These are phyloP conservation scores for Antheraea assamensis DNA, from an alignment of 2,888 invertebrate species.

Conservation along the genomic window DNA sequence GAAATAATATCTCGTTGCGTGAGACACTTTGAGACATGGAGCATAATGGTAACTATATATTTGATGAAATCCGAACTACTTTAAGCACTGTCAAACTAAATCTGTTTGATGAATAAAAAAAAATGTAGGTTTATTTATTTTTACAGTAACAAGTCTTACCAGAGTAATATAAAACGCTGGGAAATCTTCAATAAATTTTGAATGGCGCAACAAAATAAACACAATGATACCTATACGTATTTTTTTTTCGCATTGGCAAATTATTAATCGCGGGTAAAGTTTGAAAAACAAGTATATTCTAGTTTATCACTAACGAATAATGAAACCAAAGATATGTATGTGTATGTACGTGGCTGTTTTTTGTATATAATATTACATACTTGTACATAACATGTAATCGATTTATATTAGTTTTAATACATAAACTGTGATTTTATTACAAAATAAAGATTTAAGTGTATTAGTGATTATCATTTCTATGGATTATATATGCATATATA, in stretches of 20 bases:
- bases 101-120: too few species aligned
- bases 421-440: not conserved
- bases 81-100: too few species aligned
- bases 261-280: not conserved
- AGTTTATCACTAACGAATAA: not conserved
- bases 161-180: too few species aligned
- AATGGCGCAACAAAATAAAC: too few species aligned
- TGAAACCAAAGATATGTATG: slow-evolving; percentile 4
- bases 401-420: not conserved
- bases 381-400: not conserved
- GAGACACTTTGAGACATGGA: too few species aligned
- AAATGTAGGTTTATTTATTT: too few species aligned
- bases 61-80: too few species aligned
- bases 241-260: not conserved
- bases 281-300: not conserved
- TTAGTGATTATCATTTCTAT: not conserved
- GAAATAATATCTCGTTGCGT: too few species aligned
- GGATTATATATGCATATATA: not conserved
- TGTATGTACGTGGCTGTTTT: not conserved
- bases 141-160: too few species aligned
- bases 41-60: too few species aligned
- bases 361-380: not conserved
- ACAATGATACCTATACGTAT: too few species aligned
- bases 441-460: not conserved
- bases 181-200: too few species aligned